Evolutionary conservation across 92 coral and sea anemone species (phyloP).

Genomic region (Zoanthus solanderi): DNA sequence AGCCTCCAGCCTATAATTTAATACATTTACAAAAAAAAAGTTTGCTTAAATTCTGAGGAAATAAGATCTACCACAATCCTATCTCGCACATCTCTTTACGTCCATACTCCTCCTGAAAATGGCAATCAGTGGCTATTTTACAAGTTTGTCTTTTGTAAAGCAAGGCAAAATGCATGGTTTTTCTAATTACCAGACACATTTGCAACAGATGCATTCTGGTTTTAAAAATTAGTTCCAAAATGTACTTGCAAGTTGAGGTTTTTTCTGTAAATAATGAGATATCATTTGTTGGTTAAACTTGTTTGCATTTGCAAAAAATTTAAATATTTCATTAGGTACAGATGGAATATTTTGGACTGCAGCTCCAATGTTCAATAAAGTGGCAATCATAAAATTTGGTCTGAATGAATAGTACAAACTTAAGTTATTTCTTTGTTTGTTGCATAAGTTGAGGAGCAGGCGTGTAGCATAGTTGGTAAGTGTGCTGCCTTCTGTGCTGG

Average conservation of each 20-base stretch:
- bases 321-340: neutral
- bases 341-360: neutral
- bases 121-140: neutral
- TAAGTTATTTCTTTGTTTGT: too few species aligned
- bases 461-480: too few species aligned
- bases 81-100: too few species aligned
- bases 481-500: too few species aligned
- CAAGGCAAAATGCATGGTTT: too few species aligned
- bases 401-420: neutral
- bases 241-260: neutral
- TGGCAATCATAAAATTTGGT: neutral
- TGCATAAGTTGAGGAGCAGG: too few species aligned
- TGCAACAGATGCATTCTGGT: neutral
- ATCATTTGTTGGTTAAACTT: slow-evolving; percentile 9
- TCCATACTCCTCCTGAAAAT: neutral
- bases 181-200: neutral
- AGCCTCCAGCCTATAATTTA: too few species aligned
- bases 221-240: neutral
- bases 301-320: slow-evolving; percentile 35
- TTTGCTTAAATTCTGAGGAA: too few species aligned
- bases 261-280: slow-evolving; percentile 15
- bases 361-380: slow-evolving; percentile 8
- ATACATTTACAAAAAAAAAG: too few species aligned
- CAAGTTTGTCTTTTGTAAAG: neutral
- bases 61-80: too few species aligned